Conservation (phyloP, 37 sponge, comb jelly and placozoan genomes). For the Crambe crambe region DNA sequence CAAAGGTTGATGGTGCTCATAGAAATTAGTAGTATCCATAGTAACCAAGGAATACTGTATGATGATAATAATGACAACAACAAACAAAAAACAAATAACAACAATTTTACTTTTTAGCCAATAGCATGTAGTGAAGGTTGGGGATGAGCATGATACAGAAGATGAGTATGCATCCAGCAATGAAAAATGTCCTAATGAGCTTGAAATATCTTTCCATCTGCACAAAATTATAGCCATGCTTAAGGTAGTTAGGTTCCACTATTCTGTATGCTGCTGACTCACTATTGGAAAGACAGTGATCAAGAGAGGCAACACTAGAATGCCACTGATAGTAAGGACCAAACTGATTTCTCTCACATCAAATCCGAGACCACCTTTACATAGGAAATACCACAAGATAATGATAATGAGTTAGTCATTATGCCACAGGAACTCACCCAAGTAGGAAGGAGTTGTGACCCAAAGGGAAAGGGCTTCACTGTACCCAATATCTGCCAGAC, state of each 20-base stretch:
- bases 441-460: slow-evolving; percentile 24
- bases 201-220: slow-evolving; percentile 52
- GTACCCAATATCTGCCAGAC: slow-evolving; percentile 71
- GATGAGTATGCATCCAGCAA: not conserved
- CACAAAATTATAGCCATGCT: not conserved
- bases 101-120: not conserved
- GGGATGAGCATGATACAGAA: slow-evolving; percentile 30
- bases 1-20: too few species aligned
- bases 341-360: slow-evolving; percentile 59
- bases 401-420: not conserved
- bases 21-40: slow-evolving; percentile 51
- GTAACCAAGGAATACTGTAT: not conserved
- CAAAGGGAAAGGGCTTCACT: slow-evolving; percentile 70
- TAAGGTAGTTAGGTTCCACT: not conserved
- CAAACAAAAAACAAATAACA: too few species aligned
- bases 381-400: not conserved
- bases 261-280: too few species aligned
- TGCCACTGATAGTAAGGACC: slow-evolving; percentile 43
- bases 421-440: slow-evolving; percentile 60
- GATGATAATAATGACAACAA: too few species aligned
- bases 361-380: slow-evolving; percentile 71
- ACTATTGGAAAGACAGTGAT: slow-evolving; percentile 57
- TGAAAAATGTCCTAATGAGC: slow-evolving; percentile 26
- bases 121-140: slow-evolving; percentile 24
- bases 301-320: slow-evolving; percentile 41